phyloP scores from a whole-genome alignment of 1,140 invertebrate genomes.

The Atopsyche davidsoni region DNA sequence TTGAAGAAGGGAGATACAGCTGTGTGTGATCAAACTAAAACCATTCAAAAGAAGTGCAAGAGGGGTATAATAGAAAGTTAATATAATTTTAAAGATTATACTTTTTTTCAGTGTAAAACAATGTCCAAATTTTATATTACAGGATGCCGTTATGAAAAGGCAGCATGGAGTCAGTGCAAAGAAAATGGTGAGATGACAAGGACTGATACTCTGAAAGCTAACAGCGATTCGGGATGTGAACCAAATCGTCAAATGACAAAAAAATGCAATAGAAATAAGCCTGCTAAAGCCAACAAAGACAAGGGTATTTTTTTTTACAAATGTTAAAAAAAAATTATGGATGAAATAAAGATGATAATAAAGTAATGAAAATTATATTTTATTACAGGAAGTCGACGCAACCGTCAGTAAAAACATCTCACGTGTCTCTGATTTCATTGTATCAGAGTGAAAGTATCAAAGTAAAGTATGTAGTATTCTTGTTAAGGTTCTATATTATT shows the following conservation, averaged over 20 bases:
- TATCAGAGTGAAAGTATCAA: too few relatives aligned
- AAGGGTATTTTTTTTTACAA: constrained; percentile 11
- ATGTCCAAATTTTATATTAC: constrained; percentile 29
- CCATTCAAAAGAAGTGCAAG: constrained; percentile 86
- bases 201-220: constrained; percentile 58
- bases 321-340: background rate
- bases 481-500: too few relatives aligned
- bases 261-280: constrained; percentile 52
- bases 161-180: constrained; percentile 59
- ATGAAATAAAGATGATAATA: background rate
- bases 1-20: constrained; percentile 74
- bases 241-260: constrained; percentile 58
- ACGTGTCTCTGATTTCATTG: too few relatives aligned
- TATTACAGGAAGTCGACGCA: constrained; percentile 25
- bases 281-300: constrained; percentile 24
- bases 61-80: constrained; percentile 55
- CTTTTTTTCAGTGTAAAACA: too few relatives aligned
- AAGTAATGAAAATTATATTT: constrained; percentile 3
- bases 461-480: too few relatives aligned
- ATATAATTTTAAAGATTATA: too few relatives aligned
- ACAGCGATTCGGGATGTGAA: constrained; percentile 60
- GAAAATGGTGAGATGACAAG: constrained; percentile 57
- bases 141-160: constrained; percentile 67
- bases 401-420: constrained; percentile 28
- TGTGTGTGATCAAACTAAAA: constrained; percentile 73